These are phyloP conservation scores for Mythimna lalbum DNA, from an alignment of 2,888 invertebrate species.

Conservation along the genomic window DNA sequence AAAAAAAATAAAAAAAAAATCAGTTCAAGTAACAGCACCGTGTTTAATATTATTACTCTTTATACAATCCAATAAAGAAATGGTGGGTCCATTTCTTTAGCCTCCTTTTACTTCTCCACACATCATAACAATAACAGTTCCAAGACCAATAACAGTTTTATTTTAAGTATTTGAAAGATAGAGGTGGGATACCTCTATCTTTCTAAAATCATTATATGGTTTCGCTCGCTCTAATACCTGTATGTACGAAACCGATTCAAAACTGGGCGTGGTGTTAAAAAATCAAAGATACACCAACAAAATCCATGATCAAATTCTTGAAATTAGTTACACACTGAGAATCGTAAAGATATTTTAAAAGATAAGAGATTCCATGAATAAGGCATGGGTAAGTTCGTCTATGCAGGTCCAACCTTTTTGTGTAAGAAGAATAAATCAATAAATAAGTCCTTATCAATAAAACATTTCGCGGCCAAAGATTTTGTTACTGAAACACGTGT, in stretches of 20 bases:
- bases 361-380: constrained; percentile 48
- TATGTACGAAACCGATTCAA: neutral
- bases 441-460: constrained; percentile 35
- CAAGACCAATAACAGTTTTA: too few species aligned
- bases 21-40: too few species aligned
- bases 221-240: neutral
- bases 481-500: neutral
- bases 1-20: too few species aligned
- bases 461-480: constrained; percentile 18
- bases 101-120: too few species aligned
- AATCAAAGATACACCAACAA: neutral
- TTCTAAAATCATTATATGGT: too few species aligned
- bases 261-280: neutral
- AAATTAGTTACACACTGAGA: neutral
- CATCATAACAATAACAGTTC: too few species aligned
- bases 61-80: too few species aligned
- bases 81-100: too few species aligned
- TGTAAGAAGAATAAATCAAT: constrained; percentile 37
- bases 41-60: too few species aligned
- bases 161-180: too few species aligned
- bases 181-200: too few species aligned
- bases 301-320: neutral
- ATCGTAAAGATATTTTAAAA: constrained; percentile 9
- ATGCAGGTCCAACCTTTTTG: constrained; percentile 19
- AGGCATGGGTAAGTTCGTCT: constrained; percentile 19